These are phyloP conservation scores for Drepana arcuata DNA, from an alignment of 1,140 invertebrate species.

Conservation along the genomic window DNA sequence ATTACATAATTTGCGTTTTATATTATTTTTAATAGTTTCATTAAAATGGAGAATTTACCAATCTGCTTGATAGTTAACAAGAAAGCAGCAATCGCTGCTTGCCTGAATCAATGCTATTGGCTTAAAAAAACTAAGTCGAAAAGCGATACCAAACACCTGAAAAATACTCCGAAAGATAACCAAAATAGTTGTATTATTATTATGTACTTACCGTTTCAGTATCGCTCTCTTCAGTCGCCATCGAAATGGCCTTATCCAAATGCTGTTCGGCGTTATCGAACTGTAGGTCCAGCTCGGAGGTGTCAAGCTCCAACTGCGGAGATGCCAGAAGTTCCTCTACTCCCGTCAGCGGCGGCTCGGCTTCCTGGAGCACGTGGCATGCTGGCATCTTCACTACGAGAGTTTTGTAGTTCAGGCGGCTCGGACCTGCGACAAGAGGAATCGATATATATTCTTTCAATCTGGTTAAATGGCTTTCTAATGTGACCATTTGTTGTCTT, in stretches of 20 bases:
- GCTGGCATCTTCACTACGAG: conserved; percentile 43
- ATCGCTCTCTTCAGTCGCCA: conserved; percentile 54
- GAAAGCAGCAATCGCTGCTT: too few species aligned
- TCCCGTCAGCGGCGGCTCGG: conserved; percentile 20
- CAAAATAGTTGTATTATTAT: too few species aligned
- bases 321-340: conserved; percentile 46
- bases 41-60: too few species aligned
- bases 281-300: conserved; percentile 37
- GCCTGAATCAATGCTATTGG: too few species aligned
- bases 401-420: conserved; percentile 41
- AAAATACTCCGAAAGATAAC: too few species aligned
- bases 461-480: neutral
- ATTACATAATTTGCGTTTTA: too few species aligned
- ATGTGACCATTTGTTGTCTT: neutral
- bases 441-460: too few species aligned
- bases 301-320: conserved; percentile 47
- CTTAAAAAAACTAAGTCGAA: too few species aligned
- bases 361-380: conserved; percentile 18
- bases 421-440: conserved; percentile 26
- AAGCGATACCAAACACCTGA: too few species aligned
- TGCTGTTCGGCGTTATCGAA: conserved; percentile 43
- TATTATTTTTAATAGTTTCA: too few species aligned
- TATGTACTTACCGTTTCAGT: conserved; percentile 41
- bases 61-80: too few species aligned
- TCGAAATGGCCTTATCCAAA: conserved; percentile 39